Evolutionary conservation across 2,113 vertebrate species (phyloP), one percentile per base, ranked within the genome.

Genomic region (Corapipo altera): DNA sequence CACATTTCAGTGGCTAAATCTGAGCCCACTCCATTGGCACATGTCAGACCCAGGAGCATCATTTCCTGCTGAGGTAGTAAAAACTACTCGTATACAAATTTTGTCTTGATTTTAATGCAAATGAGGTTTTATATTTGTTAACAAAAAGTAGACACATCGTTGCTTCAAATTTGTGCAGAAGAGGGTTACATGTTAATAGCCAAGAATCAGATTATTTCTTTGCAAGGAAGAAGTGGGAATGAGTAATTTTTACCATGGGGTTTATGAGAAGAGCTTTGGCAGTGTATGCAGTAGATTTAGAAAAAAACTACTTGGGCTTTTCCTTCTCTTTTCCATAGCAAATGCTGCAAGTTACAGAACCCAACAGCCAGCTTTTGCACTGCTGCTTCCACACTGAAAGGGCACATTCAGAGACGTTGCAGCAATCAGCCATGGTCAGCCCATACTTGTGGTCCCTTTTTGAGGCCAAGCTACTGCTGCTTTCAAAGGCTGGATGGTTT

Each of bases 41-140:
- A 39, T 14, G 4, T 41, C 39, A 76, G 39, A 83, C 4, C 2
- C 21, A 19, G 35, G 2, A 59, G 43, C 10, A 18, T 2, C 0
- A 37, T 75, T 83, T 92, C 28, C 43, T 54, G 15, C 16, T 35
- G 41, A 21, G 10, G 16, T n/a, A 48, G 58, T 32, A 70, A 72
- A 79, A 17, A 23, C 4, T 0, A 70, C 14, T 21, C 54, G 7
- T 15, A 66, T 79, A 73, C 6, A 0, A 46, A 18, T 52, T 85
- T 87, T 44, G 2, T 69, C 37, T 59, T 54, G 11, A 30, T 85
- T 79, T 91, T 69, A n/a, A 73, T 10, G 23, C 17, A 88, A 93
- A 79, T 65, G 0, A 61, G 5, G 7, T 52, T 77, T 15, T 39
- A 44, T 66, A 4, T 33, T 39, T 51, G 24, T 39, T 37, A 26